A percentile compares a stretch with the other conserved stretches of the same genome.
phyloP scores from a whole-genome alignment of 2,888 invertebrate species.

The Chloroclystis v-ata region DNA sequence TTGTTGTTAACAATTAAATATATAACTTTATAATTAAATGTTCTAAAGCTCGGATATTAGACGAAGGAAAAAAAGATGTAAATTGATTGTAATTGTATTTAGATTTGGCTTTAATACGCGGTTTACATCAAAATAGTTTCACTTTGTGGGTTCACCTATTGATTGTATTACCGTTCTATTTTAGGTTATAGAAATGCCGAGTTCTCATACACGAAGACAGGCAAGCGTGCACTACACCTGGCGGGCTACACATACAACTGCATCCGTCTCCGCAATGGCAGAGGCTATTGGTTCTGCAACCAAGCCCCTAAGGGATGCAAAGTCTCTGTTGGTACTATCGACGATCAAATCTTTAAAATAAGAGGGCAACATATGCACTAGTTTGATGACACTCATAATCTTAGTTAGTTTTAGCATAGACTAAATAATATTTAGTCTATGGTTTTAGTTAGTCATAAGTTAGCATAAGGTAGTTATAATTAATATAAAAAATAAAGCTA shows the following conservation, averaged over 20 bases:
- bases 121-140: neutral
- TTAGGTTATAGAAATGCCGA: neutral
- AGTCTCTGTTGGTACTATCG: neutral
- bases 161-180: neutral
- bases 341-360: constrained; percentile 3
- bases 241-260: neutral
- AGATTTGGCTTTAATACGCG: neutral
- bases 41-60: too few relatives aligned
- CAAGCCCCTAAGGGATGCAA: neutral
- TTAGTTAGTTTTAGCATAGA: too few relatives aligned
- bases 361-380: neutral
- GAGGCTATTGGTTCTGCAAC: neutral
- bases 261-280: neutral
- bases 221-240: constrained; percentile 1
- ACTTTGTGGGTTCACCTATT: too few relatives aligned
- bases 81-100: too few relatives aligned
- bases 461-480: too few relatives aligned
- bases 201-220: constrained; percentile 20
- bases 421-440: too few relatives aligned
- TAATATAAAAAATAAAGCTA: too few relatives aligned
- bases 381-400: too few relatives aligned
- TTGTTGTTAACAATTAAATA: too few relatives aligned
- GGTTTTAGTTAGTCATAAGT: too few relatives aligned
- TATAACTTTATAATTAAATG: too few relatives aligned
- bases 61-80: too few relatives aligned